Evolutionary conservation across 2,888 invertebrate species (phyloP), one percentile per base, ranked within the genome.

Genomic region (Thymelicus lineola): DNA sequence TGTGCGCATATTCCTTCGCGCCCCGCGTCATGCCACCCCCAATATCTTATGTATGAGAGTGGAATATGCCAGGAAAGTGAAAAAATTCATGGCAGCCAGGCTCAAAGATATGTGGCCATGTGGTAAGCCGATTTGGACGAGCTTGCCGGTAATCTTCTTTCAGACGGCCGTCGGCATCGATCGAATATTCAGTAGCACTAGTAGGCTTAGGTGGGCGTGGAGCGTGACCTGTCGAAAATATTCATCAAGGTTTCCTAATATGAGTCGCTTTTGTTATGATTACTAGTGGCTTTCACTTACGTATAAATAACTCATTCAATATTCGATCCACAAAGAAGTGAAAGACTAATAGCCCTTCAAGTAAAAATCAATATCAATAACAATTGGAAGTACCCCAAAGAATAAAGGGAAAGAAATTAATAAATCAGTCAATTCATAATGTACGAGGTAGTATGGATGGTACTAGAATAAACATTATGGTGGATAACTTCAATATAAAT

Each of bases 11-110:
- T 84, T 81, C 82, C 77, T 67, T 86, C 70, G 82, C 76, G 77
- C 75, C 82, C 80, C 83, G 85, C 89, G 87, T 85, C 87, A 86
- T 80, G 81, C 83, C 79, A 83, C 84, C 85, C 86, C 84, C 87
- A 82, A 91, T 92, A 89, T 91, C 91, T 93, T 92, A 91, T 93
- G 91, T 92, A 92, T 92, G 91, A 90, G 86, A 88, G 84, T 81
- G 83, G 82, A 83, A 84, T 83, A 83, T 83, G 82, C 81, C 77
- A 75, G 81, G 85, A 84, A 86, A 89, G 82, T 86, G 87, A 85
- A 86, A 86, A 86, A 86, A 86, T 87, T 81, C 79, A 78, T 76
- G 74, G 75, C 76, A 74, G 61, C 62, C 62, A 38, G 6, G 64
- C 17, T 50, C 7, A 50, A 48, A 45, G 66, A 58, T 64, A 53